Conservation (phyloP, 2,888 invertebrate species). For the Lepetodrilus schrolli region DNA sequence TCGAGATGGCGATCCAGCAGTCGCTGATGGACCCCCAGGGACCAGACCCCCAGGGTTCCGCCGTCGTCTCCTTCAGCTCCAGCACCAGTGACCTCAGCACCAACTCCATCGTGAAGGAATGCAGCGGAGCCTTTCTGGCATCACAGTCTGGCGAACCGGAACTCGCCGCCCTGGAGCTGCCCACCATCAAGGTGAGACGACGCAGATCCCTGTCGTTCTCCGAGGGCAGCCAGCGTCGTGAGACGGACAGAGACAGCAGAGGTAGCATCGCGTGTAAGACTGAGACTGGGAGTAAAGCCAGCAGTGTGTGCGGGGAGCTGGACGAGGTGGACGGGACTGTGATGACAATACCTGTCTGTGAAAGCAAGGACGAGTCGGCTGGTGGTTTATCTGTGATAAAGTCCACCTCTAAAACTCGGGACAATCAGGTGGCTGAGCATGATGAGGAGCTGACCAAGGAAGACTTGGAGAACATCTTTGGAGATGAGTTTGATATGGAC, state of each 20-base stretch:
- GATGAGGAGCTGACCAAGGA: not conserved
- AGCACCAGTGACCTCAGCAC: not conserved
- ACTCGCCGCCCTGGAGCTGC: slow-evolving; percentile 29
- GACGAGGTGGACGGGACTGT: slow-evolving; percentile 38
- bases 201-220: no score
- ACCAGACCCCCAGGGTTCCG: no score
- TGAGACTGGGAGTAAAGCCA: not conserved
- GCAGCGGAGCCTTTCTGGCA: slow-evolving; percentile 1
- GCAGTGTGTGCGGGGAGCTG: not conserved
- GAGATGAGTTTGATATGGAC: not conserved
- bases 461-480: not conserved
- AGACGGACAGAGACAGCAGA: no score
- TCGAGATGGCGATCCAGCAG: slow-evolving; percentile 55
- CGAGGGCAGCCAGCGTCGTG: no score
- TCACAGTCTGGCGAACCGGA: not conserved
- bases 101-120: not conserved
- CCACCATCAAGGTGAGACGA: not conserved
- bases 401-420: not conserved
- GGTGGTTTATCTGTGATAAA: not conserved
- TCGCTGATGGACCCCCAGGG: slow-evolving; percentile 44
- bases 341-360: slow-evolving; percentile 3
- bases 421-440: not conserved
- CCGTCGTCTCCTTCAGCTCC: not conserved
- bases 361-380: not conserved
- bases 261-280: not conserved